Conservation (phyloP, 2,797 vertebrate species). For the Poecilia gillii region DNA sequence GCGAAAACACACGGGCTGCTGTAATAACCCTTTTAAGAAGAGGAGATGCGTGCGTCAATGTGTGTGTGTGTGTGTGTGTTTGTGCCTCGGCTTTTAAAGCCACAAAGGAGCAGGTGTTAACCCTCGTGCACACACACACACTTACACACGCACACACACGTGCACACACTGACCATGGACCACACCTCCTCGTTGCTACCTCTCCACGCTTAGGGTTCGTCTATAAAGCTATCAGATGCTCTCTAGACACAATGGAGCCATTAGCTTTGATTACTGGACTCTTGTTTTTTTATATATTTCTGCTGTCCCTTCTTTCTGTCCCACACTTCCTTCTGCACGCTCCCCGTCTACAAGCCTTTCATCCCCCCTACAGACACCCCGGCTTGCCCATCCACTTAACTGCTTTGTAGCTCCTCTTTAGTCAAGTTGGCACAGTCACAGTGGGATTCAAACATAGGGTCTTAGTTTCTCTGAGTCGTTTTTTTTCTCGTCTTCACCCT, state of each 20-base stretch:
- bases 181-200: conserved; percentile 49
- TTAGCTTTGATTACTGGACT: conserved; percentile 82
- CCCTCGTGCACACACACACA: conserved; percentile 38
- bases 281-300: conserved; percentile 37
- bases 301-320: conserved; percentile 47
- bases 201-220: conserved; percentile 36
- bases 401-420: conserved; percentile 74
- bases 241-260: conserved; percentile 75
- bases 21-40: conserved; percentile 82
- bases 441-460: conserved; percentile 74
- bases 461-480: conserved; percentile 50
- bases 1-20: conserved; percentile 75
- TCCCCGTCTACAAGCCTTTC: conserved; percentile 28
- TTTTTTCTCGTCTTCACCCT: conserved; percentile 34
- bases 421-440: conserved; percentile 79
- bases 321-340: conserved; percentile 52
- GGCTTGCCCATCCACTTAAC: conserved; percentile 71
- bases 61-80: not conserved
- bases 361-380: conserved; percentile 30
- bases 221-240: conserved; percentile 71
- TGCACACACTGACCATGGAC: not conserved
- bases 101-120: conserved; percentile 92
- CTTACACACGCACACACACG: conserved; percentile 29
- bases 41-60: not conserved
- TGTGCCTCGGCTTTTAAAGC: conserved; percentile 72